Conservation (phyloP, 2,888 invertebrate species). For the Tenthredo distinguenda region DNA sequence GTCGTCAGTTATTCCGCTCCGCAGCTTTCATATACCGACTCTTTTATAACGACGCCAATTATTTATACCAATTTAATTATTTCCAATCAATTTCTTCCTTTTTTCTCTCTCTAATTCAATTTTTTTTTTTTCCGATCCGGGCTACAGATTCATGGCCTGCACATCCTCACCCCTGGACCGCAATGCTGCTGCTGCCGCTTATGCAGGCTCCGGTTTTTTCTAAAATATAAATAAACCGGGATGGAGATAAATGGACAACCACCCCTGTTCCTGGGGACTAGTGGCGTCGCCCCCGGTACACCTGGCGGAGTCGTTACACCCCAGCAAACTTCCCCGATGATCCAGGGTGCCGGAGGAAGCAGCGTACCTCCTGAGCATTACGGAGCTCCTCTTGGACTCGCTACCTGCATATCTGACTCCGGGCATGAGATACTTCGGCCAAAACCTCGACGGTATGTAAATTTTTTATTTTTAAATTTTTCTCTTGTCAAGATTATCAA, state of each 20-base stretch:
- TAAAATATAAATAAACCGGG: constrained; percentile 16
- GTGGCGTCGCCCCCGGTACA: constrained; percentile 30
- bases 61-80: not conserved
- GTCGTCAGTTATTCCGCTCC: not conserved
- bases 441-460: constrained; percentile 88
- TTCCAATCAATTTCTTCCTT: not conserved
- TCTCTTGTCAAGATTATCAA: not conserved
- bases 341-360: constrained; percentile 30
- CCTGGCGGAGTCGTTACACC: constrained; percentile 58
- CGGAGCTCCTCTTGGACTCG: constrained; percentile 82
- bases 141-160: constrained; percentile 29
- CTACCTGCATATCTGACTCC: constrained; percentile 85
- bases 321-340: constrained; percentile 63
- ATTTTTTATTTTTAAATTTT: constrained; percentile 28
- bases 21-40: not conserved
- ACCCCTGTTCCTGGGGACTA: constrained; percentile 65
- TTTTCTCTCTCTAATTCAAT: not conserved
- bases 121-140: not conserved
- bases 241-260: constrained; percentile 54
- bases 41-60: not conserved
- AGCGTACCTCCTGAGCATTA: constrained; percentile 78
- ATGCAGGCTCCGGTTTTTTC: not conserved
- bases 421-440: constrained; percentile 92
- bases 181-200: constrained; percentile 2
- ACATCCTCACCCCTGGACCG: constrained; percentile 3